Percentiles rank a stretch among this genome's conserved stretches.
phyloP scores from a whole-genome alignment of 1,140 invertebrate species.

The Lucilia sericata region DNA sequence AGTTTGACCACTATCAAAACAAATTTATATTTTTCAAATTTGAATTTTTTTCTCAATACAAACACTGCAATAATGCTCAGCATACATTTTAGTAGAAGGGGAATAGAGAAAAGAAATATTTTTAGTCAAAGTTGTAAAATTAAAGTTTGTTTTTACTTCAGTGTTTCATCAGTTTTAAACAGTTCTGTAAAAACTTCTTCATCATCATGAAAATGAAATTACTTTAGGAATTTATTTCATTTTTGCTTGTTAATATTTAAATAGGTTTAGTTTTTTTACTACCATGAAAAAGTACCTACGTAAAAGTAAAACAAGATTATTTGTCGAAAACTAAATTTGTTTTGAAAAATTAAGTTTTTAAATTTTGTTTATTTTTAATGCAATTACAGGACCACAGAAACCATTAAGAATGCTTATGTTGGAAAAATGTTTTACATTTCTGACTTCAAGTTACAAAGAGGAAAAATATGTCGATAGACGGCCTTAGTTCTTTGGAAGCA shows the following conservation, averaged over 20 bases:
- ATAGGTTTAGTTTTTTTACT: background rate
- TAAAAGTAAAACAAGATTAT: too few relatives aligned
- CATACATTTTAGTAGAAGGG: background rate
- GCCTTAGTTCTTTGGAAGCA: too few relatives aligned
- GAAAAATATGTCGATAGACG: too few relatives aligned
- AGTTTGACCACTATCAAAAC: background rate
- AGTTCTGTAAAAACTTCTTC: background rate
- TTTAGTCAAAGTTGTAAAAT: background rate
- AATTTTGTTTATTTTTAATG: too few relatives aligned
- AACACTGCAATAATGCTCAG: background rate
- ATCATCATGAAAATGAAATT: background rate
- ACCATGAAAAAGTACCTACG: too few relatives aligned
- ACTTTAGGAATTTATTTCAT: background rate
- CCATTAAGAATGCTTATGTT: too few relatives aligned
- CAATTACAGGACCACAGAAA: too few relatives aligned
- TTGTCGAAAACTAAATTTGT: too few relatives aligned
- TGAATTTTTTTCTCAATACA: background rate
- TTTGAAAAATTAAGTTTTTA: too few relatives aligned
- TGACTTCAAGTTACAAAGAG: too few relatives aligned
- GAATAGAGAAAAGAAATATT: background rate
- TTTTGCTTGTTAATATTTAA: background rate
- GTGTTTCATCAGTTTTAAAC: too few relatives aligned
- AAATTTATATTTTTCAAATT: background rate
- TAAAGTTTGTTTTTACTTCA: background rate
- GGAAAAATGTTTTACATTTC: too few relatives aligned